Conservation (phyloP, 2,113 vertebrate genomes). For the Notothenia rossii region DNA sequence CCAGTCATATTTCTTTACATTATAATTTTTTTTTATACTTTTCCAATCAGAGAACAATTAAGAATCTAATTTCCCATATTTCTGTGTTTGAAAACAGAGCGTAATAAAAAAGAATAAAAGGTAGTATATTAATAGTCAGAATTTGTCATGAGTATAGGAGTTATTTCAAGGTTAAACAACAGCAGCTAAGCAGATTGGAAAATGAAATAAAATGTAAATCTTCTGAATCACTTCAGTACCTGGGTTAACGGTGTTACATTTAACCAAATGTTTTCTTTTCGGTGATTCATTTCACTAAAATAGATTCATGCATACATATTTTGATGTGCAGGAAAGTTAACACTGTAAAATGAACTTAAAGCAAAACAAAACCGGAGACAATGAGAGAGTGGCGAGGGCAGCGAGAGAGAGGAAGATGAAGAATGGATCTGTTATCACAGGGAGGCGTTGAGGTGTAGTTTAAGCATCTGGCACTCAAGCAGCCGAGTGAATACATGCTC, state of each 20-base stretch:
- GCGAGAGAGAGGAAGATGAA: background rate
- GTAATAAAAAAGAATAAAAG: too few relatives aligned
- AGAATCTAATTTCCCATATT: constrained; percentile 26
- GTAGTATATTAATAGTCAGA: too few relatives aligned
- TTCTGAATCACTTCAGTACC: too few relatives aligned
- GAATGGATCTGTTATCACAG: background rate
- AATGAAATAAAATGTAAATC: too few relatives aligned
- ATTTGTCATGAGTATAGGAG: too few relatives aligned
- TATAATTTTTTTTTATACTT: background rate
- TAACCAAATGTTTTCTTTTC: too few relatives aligned
- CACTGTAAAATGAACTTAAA: background rate
- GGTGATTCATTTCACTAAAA: too few relatives aligned
- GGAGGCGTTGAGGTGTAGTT: background rate
- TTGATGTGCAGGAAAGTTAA: background rate
- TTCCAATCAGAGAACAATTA: constrained; percentile 27
- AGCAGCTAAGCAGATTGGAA: too few relatives aligned
- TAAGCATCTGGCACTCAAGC: background rate
- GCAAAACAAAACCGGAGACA: too few relatives aligned
- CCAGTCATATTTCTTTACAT: background rate
- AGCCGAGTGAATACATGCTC: too few relatives aligned
- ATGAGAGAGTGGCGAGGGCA: background rate
- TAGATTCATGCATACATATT: background rate
- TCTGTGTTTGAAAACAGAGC: background rate
- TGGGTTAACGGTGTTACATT: too few relatives aligned
- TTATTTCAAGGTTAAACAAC: too few relatives aligned